Percentiles rank a stretch among this genome's conserved stretches.
Conservation (phyloP, 2,113 vertebrate species). For the Callaeas wilsoni region DNA sequence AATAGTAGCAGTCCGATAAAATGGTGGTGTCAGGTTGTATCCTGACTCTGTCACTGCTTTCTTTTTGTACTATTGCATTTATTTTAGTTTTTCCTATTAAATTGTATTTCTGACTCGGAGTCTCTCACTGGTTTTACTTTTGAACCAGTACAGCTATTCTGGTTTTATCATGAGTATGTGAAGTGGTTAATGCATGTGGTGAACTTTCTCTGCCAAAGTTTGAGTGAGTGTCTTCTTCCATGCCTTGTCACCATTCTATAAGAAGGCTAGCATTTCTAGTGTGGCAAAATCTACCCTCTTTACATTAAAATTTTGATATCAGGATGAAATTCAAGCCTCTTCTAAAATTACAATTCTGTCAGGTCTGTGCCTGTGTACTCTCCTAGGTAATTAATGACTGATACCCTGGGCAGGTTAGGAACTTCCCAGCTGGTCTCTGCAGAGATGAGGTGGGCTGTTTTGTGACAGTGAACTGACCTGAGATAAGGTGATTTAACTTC, state of each 20-base stretch:
- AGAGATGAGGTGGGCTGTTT: background rate
- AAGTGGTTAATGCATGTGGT: background rate
- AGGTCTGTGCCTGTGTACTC: background rate
- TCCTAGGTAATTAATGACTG: background rate
- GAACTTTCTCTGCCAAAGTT: background rate
- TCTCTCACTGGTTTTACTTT: no score
- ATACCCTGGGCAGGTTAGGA: background rate
- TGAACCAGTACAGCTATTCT: no score
- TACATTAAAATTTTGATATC: background rate
- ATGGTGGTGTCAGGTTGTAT: no score
- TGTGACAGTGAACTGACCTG: background rate
- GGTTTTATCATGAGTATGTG: background rate
- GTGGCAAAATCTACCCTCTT: background rate
- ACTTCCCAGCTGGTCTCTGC: background rate
- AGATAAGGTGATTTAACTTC: background rate
- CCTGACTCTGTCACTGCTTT: no score
- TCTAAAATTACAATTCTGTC: background rate
- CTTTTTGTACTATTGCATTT: no score
- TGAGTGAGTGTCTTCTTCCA: background rate
- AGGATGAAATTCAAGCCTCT: background rate
- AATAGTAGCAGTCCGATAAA: no score
- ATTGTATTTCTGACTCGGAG: no score
- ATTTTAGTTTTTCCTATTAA: no score
- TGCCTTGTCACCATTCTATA: background rate
- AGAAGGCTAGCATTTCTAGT: background rate